Conservation (phyloP, 2,797 vertebrate genomes). For the Acanthurus tractus region DNA sequence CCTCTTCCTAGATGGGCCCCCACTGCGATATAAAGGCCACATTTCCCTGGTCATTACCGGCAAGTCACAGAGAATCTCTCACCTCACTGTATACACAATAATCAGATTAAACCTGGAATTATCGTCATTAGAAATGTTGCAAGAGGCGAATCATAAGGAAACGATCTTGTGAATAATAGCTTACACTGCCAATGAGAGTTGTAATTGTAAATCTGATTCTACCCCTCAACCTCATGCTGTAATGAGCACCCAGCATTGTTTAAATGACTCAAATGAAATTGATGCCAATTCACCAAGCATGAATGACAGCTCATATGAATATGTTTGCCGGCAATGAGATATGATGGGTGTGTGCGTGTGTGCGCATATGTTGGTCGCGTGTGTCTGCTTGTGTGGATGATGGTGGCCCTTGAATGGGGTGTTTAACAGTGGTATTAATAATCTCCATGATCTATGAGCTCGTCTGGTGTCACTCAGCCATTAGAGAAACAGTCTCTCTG, state of each 20-base stretch:
- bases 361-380: slow-evolving; percentile 20
- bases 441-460: slow-evolving; percentile 85
- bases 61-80: slow-evolving; percentile 77
- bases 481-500: slow-evolving; percentile 77
- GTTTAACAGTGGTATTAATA: slow-evolving; percentile 85
- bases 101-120: slow-evolving; percentile 80
- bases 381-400: slow-evolving; percentile 53
- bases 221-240: slow-evolving; percentile 70
- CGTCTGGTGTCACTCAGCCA: slow-evolving; percentile 83
- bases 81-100: slow-evolving; percentile 70
- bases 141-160: slow-evolving; percentile 71
- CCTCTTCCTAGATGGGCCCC: slow-evolving; percentile 62
- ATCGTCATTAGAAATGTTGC: slow-evolving; percentile 69
- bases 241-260: slow-evolving; percentile 81
- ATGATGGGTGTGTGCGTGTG: slow-evolving; percentile 48
- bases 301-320: slow-evolving; percentile 81
- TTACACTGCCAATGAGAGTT: slow-evolving; percentile 64
- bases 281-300: slow-evolving; percentile 81
- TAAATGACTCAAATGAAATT: slow-evolving; percentile 83
- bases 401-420: slow-evolving; percentile 68
- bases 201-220: slow-evolving; percentile 82
- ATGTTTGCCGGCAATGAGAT: slow-evolving; percentile 74
- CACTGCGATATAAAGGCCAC: slow-evolving; percentile 76
- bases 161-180: slow-evolving; percentile 75
- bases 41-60: slow-evolving; percentile 82